Evolutionary conservation across 2,888 invertebrate genomes (phyloP).

Genomic region (Tyria jacobaeae): DNA sequence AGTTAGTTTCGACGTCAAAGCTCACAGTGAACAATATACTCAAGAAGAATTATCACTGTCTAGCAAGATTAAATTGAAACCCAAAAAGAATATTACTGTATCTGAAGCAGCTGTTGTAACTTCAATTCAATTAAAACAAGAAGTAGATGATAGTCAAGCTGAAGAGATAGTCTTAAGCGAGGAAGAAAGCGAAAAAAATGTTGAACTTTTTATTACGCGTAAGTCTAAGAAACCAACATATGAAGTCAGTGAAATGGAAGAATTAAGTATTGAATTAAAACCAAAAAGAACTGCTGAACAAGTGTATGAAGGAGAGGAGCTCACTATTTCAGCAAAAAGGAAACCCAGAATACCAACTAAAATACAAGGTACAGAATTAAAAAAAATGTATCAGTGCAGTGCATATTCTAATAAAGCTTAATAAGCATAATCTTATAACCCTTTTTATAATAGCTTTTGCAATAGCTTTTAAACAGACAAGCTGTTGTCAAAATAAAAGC

Average conservation of each 20-base stretch:
- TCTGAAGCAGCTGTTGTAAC: constrained; percentile 90
- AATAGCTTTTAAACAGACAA: constrained; percentile 8
- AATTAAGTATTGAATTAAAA: constrained; percentile 86
- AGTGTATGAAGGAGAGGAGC: constrained; percentile 88
- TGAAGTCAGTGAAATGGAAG: constrained; percentile 88
- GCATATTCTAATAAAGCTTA: neutral
- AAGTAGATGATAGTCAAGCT: constrained; percentile 87
- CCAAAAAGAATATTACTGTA: constrained; percentile 87
- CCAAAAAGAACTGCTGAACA: constrained; percentile 75
- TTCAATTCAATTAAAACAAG: constrained; percentile 88
- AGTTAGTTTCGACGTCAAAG: constrained; percentile 78
- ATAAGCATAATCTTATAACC: no score
- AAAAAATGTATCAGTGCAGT: neutral
- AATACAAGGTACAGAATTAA: constrained; percentile 86
- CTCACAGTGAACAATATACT: constrained; percentile 81
- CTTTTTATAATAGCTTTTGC: constrained; percentile 4
- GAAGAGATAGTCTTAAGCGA: constrained; percentile 90
- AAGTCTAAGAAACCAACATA: constrained; percentile 85
- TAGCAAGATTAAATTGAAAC: constrained; percentile 90
- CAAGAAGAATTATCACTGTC: constrained; percentile 91
- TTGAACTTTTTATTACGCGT: constrained; percentile 81
- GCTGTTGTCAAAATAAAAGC: no score
- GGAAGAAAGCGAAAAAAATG: constrained; percentile 87
- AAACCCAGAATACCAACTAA: constrained; percentile 88
- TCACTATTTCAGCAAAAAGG: constrained; percentile 89